Evolutionary conservation across 2,797 vertebrate species (phyloP), one percentile per base, ranked within the genome.

Genomic region (Nasua narica): DNA sequence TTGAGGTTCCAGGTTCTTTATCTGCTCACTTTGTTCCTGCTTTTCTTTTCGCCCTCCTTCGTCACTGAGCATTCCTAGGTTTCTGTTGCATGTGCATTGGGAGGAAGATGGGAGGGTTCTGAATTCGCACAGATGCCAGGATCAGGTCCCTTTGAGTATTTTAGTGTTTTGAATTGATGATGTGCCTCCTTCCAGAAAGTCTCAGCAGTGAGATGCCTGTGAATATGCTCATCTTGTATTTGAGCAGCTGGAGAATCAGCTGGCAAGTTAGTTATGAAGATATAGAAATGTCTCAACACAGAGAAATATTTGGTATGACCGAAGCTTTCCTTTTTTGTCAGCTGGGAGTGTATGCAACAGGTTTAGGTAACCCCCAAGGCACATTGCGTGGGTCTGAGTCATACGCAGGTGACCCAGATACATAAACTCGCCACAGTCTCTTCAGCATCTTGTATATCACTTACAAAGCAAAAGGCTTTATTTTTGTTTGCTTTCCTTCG

Each of bases 91-190:
- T 58, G 18, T 67, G 32, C 16, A 62, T 32, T 79, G 69, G 32
- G 83, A 81, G 52, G 29, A 94, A 74, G 50, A 37, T 72, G 62
- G 50, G 62, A 88, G 18, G 46, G 23, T 13, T 90, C 32, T 83
- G 77, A 76, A 76, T 54, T 25, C 48, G 54, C 25, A 87, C 35
- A 92, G 37, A 89, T 87, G 48, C 74, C 74, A 40, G 81, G 86
- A 94, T 93, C 54, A 86, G 46, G 79, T 89, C 92, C 62, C 16
- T 96, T 52, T 79, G 60, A 92, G 62, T 72, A 74, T 91, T 95
- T 93, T n/a, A 29, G 35, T 43, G n/a, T 86, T 93, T 94, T 77
- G 60, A 91, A 40, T 19, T 54, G 58, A 94, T 56, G 48, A n/a
- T 89, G 19, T 67, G 52, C 35, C 58, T 94, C 60, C 50, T 94